Evolutionary conservation across 1,140 invertebrate genomes (phyloP).

Genomic region (Drosophila kikkawai): DNA sequence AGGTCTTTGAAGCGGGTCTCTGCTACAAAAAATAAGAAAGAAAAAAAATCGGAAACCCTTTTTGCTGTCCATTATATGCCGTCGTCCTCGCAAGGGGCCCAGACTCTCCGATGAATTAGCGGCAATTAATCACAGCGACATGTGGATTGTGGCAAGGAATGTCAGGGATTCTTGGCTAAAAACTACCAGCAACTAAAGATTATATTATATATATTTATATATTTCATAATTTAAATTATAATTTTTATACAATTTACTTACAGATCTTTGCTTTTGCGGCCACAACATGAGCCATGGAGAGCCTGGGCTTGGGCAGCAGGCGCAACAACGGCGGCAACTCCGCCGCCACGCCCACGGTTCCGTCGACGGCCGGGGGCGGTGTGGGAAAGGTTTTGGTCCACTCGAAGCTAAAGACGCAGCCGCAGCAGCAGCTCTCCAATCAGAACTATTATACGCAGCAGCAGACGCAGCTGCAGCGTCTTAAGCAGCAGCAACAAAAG

Average conservation of each 20-base stretch:
- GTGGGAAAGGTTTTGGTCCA: constrained; percentile 49
- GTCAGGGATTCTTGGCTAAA: neutral
- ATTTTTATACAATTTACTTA: neutral
- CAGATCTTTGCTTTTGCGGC: constrained; percentile 14
- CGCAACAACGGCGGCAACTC: constrained; percentile 59
- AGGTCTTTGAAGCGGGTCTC: constrained; percentile 25
- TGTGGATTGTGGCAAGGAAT: constrained; percentile 34
- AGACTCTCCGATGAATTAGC: constrained; percentile 32
- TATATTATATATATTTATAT: neutral
- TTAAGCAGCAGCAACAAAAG: constrained; percentile 68
- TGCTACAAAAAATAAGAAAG: constrained; percentile 1
- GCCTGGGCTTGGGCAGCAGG: constrained; percentile 78
- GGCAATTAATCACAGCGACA: constrained; percentile 52
- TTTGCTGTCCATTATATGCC: constrained; percentile 1
- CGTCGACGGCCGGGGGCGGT: constrained; percentile 37
- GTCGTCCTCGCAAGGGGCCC: neutral
- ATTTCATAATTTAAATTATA: neutral
- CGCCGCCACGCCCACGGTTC: constrained; percentile 19
- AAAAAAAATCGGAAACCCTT: constrained; percentile 8
- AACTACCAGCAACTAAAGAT: constrained; percentile 27
- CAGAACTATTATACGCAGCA: constrained; percentile 83
- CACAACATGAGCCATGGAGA: constrained; percentile 84
- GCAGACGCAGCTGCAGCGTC: constrained; percentile 72
- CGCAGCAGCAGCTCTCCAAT: constrained; percentile 61
- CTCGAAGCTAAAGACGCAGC: constrained; percentile 51